Conservation (phyloP, 2,113 vertebrate species). For the Sinocyclocheilus maitianheensis region DNA sequence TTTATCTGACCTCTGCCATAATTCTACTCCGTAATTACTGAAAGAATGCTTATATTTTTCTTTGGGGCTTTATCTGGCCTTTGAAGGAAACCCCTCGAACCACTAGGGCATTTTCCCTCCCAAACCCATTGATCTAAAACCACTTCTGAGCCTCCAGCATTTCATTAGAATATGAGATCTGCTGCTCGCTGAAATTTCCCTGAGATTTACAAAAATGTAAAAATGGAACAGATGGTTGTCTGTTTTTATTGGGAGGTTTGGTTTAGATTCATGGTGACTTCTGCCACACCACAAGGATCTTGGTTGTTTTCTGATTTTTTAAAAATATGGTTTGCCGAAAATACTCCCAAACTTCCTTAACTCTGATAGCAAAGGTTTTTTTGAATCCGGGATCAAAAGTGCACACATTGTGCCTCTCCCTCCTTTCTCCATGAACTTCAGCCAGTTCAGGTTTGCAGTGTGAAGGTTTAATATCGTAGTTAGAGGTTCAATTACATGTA, state of each 20-base stretch:
- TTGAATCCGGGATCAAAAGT: not conserved
- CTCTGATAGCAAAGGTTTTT: not conserved
- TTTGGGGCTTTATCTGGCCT: constrained; percentile 60
- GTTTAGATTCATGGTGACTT: constrained; percentile 22
- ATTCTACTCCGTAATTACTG: constrained; percentile 67
- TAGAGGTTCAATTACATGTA: not conserved
- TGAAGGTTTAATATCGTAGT: not conserved
- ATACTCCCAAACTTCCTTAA: not conserved
- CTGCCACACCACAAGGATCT: constrained; percentile 42
- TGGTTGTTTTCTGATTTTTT: constrained; percentile 9
- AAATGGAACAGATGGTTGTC: constrained; percentile 46
- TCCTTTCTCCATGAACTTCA: not conserved
- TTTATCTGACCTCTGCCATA: constrained; percentile 64
- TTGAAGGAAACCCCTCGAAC: constrained; percentile 69
- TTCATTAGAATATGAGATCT: constrained; percentile 58
- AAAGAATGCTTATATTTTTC: constrained; percentile 57
- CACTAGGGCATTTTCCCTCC: constrained; percentile 71
- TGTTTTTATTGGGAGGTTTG: constrained; percentile 50
- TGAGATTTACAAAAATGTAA: constrained; percentile 43
- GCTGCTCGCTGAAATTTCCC: constrained; percentile 42
- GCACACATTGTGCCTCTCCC: not conserved
- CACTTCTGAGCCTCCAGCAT: constrained; percentile 70
- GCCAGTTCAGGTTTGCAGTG: not conserved
- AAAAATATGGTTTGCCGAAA: constrained; percentile 14
- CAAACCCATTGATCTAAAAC: constrained; percentile 68